Base-by-base conservation (phyloP, 2,888 invertebrate genomes). In the Rhogogaster chlorosoma region DNA sequence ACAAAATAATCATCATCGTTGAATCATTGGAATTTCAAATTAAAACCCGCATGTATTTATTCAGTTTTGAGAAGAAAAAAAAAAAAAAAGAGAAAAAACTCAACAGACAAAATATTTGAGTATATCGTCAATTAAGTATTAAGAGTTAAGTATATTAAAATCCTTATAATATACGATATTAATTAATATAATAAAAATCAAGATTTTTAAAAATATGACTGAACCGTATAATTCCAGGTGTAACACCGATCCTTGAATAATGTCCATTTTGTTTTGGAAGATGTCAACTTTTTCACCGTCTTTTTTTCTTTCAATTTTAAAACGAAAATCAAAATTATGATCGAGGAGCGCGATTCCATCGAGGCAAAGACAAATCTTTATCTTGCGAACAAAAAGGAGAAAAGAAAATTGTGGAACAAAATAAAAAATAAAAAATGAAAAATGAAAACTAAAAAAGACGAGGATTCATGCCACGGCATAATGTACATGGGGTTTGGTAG, bases 401-500 rank as follows among this genome's bases (percentile, higher is more conserved):
- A 9, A 70, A 32, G n/a, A 29, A 36, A n/a, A 6, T 29, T 6
- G 10, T 75, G 36, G 18, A 80, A 53, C 15, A 57, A 49, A 78
- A 53, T n/a, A 53, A 61, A 9, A 18, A 49, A 49, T 12, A 45
- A 45, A 45, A n/a, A 75, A 26, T n/a, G n/a, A 49, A 49, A 45
- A 45, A 15, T 36, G 38, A 18, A 18, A 15, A 22, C 18, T 45
- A 12, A 45, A 45, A 5, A 82, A 57, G 38, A 22, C 38, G 45
- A 83, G 32, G 22, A 83, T 83, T 57, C 67, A 70, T 83, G 83
- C 32, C 80, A 80, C 61, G 5, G 80, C 61, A 61, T 80, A 80
- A 80, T 80, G 80, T 84, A 83, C 73, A 84, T 67, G 57, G 45
- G 32, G 57, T 42, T 9, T n/a, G 73, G n/a, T 87, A 88, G 88